Evolutionary conservation across 2,888 invertebrate genomes (phyloP).

Genomic region (Arctia plantaginis): DNA sequence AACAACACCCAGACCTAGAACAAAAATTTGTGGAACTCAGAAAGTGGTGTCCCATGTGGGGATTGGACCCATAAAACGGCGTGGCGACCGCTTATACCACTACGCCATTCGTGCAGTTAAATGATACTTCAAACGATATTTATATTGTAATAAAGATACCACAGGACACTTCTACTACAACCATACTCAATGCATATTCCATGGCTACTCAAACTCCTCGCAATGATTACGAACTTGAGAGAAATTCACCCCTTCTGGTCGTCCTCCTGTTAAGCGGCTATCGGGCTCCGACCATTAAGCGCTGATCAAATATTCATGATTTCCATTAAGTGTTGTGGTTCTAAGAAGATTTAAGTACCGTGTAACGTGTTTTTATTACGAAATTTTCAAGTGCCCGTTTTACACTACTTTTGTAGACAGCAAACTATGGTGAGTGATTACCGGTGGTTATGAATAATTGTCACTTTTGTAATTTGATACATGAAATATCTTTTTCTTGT

Average conservation of each 20-base stretch:
- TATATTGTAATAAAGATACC: neutral
- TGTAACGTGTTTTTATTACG: neutral
- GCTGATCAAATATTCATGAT: constrained; percentile 12
- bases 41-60: too few relatives aligned
- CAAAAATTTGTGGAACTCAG: too few relatives aligned
- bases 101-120: too few relatives aligned
- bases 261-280: neutral
- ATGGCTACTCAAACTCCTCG: neutral
- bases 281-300: neutral
- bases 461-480: too few relatives aligned
- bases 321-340: constrained; percentile 16
- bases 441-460: too few relatives aligned
- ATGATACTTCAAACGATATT: too few relatives aligned
- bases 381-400: neutral
- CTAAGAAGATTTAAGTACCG: constrained; percentile 7
- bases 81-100: too few relatives aligned
- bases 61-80: too few relatives aligned
- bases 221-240: neutral
- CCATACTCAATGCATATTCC: constrained; percentile 4
- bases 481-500: too few relatives aligned
- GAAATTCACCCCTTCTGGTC: neutral
- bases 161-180: neutral
- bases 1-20: too few relatives aligned
- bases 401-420: neutral
- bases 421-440: too few relatives aligned